Percentiles rank a stretch among this genome's conserved stretches.
phyloP scores from a whole-genome alignment of 2,113 vertebrate genomes.

The Ondatra zibethicus region DNA sequence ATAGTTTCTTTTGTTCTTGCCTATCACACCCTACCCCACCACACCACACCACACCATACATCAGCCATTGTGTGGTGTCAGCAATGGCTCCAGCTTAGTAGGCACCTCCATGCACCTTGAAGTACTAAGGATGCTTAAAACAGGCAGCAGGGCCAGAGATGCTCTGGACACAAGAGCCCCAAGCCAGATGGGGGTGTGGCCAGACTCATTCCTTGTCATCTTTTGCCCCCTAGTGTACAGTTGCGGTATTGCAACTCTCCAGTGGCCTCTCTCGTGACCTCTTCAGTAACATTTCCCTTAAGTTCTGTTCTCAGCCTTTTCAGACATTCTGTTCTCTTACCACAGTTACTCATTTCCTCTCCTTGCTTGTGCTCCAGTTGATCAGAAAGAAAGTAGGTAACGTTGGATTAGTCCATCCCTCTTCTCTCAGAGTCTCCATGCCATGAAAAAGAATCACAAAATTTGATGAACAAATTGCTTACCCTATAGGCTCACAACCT shows the following conservation, averaged over 20 bases:
- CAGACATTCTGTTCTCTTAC: background rate
- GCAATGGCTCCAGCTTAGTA: background rate
- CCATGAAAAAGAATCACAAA: background rate
- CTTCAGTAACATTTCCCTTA: background rate
- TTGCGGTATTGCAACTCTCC: background rate
- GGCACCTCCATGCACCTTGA: background rate
- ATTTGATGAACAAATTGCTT: background rate
- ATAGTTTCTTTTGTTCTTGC: background rate
- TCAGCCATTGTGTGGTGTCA: background rate
- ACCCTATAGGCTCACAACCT: background rate
- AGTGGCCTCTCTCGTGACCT: background rate
- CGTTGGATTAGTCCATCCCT: background rate
- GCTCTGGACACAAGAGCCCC: background rate
- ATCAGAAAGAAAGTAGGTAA: background rate
- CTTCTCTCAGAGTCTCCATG: constrained; percentile 14
- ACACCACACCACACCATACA: background rate
- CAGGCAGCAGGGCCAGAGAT: background rate
- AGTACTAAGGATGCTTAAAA: background rate
- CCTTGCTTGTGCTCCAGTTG: background rate
- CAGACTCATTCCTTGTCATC: constrained; percentile 38
- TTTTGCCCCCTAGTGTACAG: constrained; percentile 48
- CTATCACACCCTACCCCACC: background rate
- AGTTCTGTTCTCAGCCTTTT: background rate
- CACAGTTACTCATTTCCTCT: background rate
- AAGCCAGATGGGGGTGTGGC: background rate